A percentile compares a stretch with the other conserved stretches of the same genome.
phyloP scores from a whole-genome alignment of 2,888 invertebrate species.

The Eledona agricola region DNA sequence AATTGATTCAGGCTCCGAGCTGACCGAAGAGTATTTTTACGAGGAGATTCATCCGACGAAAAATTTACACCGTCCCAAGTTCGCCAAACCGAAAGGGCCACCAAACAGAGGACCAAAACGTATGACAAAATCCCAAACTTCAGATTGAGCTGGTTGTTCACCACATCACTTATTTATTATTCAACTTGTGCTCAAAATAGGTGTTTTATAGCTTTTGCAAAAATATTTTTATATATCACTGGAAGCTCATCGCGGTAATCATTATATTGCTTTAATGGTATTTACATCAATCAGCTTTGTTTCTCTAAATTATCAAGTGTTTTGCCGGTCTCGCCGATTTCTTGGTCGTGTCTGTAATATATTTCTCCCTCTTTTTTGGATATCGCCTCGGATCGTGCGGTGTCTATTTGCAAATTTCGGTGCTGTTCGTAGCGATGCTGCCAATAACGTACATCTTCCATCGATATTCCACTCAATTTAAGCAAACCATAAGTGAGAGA shows the following conservation, averaged over 20 bases:
- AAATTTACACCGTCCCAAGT: conserved; percentile 87
- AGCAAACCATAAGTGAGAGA: conserved; percentile 65
- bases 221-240: conserved; percentile 23
- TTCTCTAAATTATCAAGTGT: conserved; percentile 47
- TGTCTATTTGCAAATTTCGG: too few relatives aligned
- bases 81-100: conserved; percentile 97
- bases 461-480: conserved; percentile 68
- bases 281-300: conserved; percentile 19
- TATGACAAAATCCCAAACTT: conserved; percentile 74
- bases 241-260: conserved; percentile 25
- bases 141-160: conserved; percentile 17
- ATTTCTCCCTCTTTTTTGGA: conserved; percentile 54
- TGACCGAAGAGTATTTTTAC: conserved; percentile 88
- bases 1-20: conserved; percentile 88
- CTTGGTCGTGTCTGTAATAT: conserved; percentile 46
- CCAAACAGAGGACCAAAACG: conserved; percentile 91
- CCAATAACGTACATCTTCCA: conserved; percentile 72
- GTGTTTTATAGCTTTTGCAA: conserved; percentile 28
- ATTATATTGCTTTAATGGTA: conserved; percentile 12
- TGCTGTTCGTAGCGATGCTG: conserved; percentile 65
- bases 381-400: too few relatives aligned
- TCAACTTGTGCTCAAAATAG: conserved; percentile 25
- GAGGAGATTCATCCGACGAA: conserved; percentile 95
- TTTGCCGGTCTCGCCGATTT: conserved; percentile 46
- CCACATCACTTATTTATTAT: conserved; percentile 24